Evolutionary conservation across 2,888 invertebrate genomes (phyloP).

Genomic region (Sepioteuthis lessoniana): DNA sequence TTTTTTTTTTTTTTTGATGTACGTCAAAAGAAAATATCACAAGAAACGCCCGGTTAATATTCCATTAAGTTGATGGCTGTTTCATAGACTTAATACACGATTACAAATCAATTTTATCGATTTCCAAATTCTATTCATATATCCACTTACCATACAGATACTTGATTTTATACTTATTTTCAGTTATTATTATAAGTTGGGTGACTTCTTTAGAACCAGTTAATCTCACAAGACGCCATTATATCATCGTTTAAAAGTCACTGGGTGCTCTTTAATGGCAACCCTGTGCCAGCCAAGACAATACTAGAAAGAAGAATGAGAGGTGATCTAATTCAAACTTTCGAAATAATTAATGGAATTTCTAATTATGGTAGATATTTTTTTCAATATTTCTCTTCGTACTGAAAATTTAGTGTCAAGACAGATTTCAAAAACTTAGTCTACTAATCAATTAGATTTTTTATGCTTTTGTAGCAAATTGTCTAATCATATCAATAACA

Average conservation of each 20-base stretch:
- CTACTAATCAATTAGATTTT: no score
- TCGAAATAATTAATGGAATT: no score
- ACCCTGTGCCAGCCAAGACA: not conserved
- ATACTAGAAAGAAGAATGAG: no score
- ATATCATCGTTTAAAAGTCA: not conserved
- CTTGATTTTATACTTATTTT: not conserved
- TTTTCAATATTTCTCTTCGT: no score
- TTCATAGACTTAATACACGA: not conserved
- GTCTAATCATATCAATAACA: no score
- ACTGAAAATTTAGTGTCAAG: no score
- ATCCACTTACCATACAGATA: not conserved
- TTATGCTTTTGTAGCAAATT: no score
- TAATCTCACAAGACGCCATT: not conserved
- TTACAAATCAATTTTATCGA: slow-evolving; percentile 21
- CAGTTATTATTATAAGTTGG: not conserved
- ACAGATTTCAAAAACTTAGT: no score
- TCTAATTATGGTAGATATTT: no score
- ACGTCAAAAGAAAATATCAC: not conserved
- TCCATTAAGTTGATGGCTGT: not conserved
- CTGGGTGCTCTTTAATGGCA: not conserved
- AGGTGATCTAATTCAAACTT: no score
- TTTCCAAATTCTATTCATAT: not conserved
- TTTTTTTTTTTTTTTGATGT: not conserved
- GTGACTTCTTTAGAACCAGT: not conserved
- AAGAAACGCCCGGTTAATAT: not conserved